phyloP scores from a whole-genome alignment of 2,113 vertebrate genomes.

The Thamnaconus septentrionalis region DNA sequence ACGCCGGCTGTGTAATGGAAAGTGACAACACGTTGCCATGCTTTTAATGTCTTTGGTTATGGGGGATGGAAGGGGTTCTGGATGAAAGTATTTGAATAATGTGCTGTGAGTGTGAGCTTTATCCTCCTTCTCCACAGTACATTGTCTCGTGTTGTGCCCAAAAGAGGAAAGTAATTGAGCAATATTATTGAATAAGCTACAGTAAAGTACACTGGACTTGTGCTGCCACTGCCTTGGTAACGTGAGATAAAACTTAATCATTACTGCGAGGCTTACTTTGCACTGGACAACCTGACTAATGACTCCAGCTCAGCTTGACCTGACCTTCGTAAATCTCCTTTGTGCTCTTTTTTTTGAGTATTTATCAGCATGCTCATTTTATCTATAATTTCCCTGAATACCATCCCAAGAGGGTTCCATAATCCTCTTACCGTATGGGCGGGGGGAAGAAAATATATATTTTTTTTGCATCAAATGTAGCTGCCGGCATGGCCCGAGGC shows the following conservation, averaged over 20 bases:
- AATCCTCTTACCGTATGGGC: constrained; percentile 62
- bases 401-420: constrained; percentile 40
- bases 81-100: constrained; percentile 31
- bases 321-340: not conserved
- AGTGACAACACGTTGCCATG: constrained; percentile 63
- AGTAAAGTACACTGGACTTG: not conserved
- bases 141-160: constrained; percentile 18
- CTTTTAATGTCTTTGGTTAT: constrained; percentile 65
- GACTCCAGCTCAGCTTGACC: not conserved
- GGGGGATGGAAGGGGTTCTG: constrained; percentile 30
- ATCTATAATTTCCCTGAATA: constrained; percentile 50
- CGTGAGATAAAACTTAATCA: constrained; percentile 3
- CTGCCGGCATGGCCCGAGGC: constrained; percentile 61
- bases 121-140: constrained; percentile 20
- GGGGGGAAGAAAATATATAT: constrained; percentile 44
- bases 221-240: too few relatives aligned
- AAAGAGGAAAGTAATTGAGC: constrained; percentile 29
- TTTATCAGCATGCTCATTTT: constrained; percentile 54
- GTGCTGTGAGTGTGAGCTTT: constrained; percentile 18
- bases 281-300: constrained; percentile 18
- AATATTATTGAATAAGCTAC: constrained; percentile 12
- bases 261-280: constrained; percentile 18
- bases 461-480: constrained; percentile 51
- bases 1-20: constrained; percentile 67
- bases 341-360: constrained; percentile 8